Conservation (phyloP, 2,888 invertebrate genomes). For the Lasioglossum villosulum region DNA sequence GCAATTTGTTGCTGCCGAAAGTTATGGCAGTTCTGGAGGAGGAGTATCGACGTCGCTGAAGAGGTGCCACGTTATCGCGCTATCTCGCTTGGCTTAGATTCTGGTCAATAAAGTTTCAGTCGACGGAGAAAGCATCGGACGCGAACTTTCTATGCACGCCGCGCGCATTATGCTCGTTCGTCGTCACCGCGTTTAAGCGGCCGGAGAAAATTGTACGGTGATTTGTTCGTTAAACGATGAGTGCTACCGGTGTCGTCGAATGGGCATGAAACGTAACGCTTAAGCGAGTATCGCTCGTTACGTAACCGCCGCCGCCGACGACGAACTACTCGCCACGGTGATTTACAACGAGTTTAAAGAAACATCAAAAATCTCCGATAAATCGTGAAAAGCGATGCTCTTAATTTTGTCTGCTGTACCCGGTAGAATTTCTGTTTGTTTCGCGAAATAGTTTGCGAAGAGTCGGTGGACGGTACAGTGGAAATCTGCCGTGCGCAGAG, state of each 20-base stretch:
- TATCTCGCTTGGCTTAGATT: constrained; percentile 19
- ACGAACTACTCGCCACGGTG: too few species aligned
- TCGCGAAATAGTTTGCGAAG: not conserved
- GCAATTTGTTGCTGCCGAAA: not conserved
- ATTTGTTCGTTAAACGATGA: constrained; percentile 69
- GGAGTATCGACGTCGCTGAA: not conserved
- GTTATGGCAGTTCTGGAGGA: not conserved
- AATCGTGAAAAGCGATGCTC: too few species aligned
- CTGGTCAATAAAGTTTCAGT: constrained; percentile 17
- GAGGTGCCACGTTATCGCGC: constrained; percentile 26
- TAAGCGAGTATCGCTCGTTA: constrained; percentile 4
- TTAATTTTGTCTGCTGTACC: not conserved
- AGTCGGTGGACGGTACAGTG: not conserved
- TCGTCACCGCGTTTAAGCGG: constrained; percentile 74
- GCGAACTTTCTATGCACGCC: constrained; percentile 21
- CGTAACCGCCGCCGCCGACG: not conserved
- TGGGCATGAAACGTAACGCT: constrained; percentile 17
- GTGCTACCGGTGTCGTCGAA: constrained; percentile 40
- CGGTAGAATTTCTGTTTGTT: not conserved
- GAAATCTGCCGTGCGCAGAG: not conserved
- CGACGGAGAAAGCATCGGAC: constrained; percentile 33
- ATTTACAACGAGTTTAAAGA: too few species aligned
- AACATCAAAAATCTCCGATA: too few species aligned
- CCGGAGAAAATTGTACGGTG: constrained; percentile 68
- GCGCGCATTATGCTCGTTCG: constrained; percentile 53